A percentile compares a stretch with the other conserved stretches of the same genome.
These are phyloP conservation scores for Plutella xylostella DNA, from an alignment of 2,888 invertebrate genomes.

Conservation along the genomic window DNA sequence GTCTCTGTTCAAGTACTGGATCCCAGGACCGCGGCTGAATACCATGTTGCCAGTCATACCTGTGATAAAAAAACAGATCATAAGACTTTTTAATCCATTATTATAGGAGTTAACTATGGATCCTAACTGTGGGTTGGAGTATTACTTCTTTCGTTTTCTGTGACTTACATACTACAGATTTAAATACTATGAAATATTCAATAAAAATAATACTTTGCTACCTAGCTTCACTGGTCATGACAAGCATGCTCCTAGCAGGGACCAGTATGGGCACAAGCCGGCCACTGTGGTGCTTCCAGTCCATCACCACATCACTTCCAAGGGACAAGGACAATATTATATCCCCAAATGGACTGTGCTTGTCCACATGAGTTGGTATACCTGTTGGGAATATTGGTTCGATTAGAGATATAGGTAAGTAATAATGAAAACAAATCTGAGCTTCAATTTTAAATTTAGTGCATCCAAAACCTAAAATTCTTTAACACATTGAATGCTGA, in stretches of 20 bases:
- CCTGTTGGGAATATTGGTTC: conserved; percentile 74
- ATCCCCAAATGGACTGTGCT: conserved; percentile 93
- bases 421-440: no score
- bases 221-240: conserved; percentile 85
- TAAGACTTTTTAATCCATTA: not conserved
- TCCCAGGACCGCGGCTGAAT: conserved; percentile 89
- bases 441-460: no score
- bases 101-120: no score
- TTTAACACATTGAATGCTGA: no score
- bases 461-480: no score
- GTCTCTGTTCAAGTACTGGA: conserved; percentile 60
- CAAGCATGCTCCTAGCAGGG: conserved; percentile 77
- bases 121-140: no score
- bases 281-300: conserved; percentile 78
- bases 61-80: conserved; percentile 22
- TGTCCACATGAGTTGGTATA: conserved; percentile 96
- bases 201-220: no score
- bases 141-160: no score
- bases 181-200: no score
- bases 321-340: conserved; percentile 90
- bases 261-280: conserved; percentile 73
- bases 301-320: conserved; percentile 87
- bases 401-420: no score
- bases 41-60: conserved; percentile 88
- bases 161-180: no score